A percentile compares a stretch with the other conserved stretches of the same genome.
Conservation (phyloP, 2,888 invertebrate species). For the Strigamia maritima region DNA sequence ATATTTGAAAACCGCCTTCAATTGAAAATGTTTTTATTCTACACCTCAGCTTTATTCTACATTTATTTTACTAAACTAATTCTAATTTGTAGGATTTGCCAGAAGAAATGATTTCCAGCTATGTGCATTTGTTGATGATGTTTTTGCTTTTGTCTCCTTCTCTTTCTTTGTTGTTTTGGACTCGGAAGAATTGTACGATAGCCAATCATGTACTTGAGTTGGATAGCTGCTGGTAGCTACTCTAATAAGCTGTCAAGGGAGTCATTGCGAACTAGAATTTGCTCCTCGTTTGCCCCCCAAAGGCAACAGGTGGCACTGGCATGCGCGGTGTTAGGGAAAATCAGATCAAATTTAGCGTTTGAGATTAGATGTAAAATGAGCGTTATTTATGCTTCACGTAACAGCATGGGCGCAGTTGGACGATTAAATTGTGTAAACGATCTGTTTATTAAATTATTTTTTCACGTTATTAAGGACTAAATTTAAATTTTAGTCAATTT, state of each 20-base stretch:
- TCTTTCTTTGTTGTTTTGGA: not conserved
- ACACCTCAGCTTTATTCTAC: not conserved
- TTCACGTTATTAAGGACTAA: not conserved
- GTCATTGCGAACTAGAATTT: conserved; percentile 13
- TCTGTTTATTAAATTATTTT: not conserved
- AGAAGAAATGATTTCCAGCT: too few relatives aligned
- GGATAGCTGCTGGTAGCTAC: not conserved
- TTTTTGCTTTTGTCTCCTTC: not conserved
- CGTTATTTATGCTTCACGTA: not conserved
- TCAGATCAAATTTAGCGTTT: not conserved
- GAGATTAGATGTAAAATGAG: not conserved
- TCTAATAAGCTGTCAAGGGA: conserved; percentile 23
- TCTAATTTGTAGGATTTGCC: too few relatives aligned
- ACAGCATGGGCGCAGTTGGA: not conserved
- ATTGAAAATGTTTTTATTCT: not conserved
- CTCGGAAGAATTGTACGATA: not conserved
- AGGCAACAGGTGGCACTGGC: conserved; percentile 20
- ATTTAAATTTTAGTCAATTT: not conserved
- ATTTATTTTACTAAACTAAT: not conserved
- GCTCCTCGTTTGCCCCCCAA: not conserved
- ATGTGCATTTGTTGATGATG: not conserved
- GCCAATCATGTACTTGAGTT: conserved; percentile 10
- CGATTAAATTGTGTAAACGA: not conserved
- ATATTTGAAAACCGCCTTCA: not conserved
- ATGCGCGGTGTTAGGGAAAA: not conserved